Base-by-base conservation (phyloP, 2,888 invertebrate genomes). In the Papilio protenor region DNA sequence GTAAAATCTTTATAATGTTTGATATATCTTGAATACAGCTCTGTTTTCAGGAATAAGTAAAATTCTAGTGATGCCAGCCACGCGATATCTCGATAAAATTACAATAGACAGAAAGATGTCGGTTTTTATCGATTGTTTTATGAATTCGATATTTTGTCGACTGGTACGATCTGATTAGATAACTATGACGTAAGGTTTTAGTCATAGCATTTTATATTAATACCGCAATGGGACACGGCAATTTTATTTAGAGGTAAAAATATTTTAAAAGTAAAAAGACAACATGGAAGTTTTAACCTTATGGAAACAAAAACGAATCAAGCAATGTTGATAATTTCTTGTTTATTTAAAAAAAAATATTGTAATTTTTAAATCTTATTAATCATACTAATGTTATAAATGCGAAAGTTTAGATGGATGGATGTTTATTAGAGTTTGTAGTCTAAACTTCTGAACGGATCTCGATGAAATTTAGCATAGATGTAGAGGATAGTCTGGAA, bases 71-170 rank as follows among this genome's bases (percentile, higher is more conserved):
- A 81, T 79, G 21, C 78, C 59, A 77, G 85, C 84, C 92, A 92
- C 91, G 92, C 91, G 83, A 92, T 85, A 78, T 75, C 83, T 87
- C 90, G 81, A 91, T 91, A 91, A 91, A 90, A 87, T 87, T 89
- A 87, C 86, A 87, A 88, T 88, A 84, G 85, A 87, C 84, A 79
- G 83, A 88, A 88, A 88, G 86, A 85, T 85, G 84, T 81, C 80
- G 86, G 84, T 91, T 92, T 92, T 92, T 91, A 91, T 91, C 87
- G 91, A 91, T 90, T 89, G 83, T 83, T 86, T 87, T 84, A 83
- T 82, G 85, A 84, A 85, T 82, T 84, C 81, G 77, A 78, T 78
- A 49, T 79, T 45, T 74, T 73, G 73, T 77, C 78, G 81, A 72
- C 83, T 87, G 87, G 87, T 87, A 88, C 88, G 83, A 83, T 83